Conservation (phyloP, 2,888 invertebrate species). For the Ferdinandea cuprea region DNA sequence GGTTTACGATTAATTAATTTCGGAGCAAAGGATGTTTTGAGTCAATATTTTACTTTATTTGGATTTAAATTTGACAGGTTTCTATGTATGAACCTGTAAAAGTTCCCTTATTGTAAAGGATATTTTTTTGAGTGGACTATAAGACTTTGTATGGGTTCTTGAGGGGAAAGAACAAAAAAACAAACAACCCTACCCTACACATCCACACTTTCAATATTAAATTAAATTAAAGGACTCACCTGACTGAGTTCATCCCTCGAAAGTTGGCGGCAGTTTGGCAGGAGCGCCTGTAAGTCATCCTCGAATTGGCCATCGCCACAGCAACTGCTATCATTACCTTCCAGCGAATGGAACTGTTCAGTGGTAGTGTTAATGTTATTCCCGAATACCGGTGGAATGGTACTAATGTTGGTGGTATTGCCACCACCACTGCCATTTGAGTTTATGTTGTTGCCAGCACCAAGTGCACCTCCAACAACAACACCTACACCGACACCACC, state of each 20-base stretch:
- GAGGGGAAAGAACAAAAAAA: no score
- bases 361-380: conserved; percentile 74
- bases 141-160: conserved; percentile 15
- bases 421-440: conserved; percentile 62
- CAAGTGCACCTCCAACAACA: conserved; percentile 72
- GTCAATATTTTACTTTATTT: conserved; percentile 54
- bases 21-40: neutral
- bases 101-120: neutral
- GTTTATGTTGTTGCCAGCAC: conserved; percentile 74
- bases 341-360: conserved; percentile 79
- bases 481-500: conserved; percentile 50
- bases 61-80: neutral
- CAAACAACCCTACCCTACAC: no score
- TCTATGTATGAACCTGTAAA: neutral
- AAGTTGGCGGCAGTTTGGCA: conserved; percentile 81
- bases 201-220: neutral
- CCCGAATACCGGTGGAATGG: conserved; percentile 54
- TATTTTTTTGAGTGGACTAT: no score
- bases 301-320: conserved; percentile 80
- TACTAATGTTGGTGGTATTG: conserved; percentile 64
- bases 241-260: conserved; percentile 83
- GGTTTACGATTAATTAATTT: conserved; percentile 62
- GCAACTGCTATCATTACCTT: conserved; percentile 80
- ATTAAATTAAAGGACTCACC: conserved; percentile 78
- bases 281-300: conserved; percentile 82